Percentiles rank a stretch among this genome's conserved stretches.
These are phyloP conservation scores for Calephelis nemesis DNA, from an alignment of 1,140 invertebrate species.

Conservation along the genomic window DNA sequence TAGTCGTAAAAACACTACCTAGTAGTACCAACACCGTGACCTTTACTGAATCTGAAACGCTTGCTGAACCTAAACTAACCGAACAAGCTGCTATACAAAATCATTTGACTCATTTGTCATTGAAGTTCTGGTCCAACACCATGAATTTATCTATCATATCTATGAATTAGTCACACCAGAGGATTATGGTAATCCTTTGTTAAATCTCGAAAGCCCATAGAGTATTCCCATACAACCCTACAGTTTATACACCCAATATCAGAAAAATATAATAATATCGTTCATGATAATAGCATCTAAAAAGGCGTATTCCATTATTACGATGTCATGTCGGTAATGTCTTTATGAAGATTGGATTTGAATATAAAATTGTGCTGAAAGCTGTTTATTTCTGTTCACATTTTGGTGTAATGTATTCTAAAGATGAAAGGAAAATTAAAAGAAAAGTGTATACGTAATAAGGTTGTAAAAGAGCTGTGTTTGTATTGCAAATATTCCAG, in stretches of 20 bases:
- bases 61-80: too few species aligned
- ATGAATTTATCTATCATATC: too few species aligned
- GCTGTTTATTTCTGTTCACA: constrained; percentile 16
- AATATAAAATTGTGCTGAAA: constrained; percentile 19
- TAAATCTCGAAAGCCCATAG: too few species aligned
- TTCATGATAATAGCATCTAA: constrained; percentile 6
- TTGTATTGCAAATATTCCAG: background rate
- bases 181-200: too few species aligned
- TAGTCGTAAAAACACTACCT: too few species aligned
- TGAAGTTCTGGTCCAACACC: too few species aligned
- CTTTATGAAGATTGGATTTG: constrained; percentile 10
- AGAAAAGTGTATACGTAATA: background rate
- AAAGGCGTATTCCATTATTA: constrained; percentile 9
- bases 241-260: background rate
- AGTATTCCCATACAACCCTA: background rate
- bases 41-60: too few species aligned
- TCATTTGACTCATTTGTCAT: too few species aligned
- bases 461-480: background rate
- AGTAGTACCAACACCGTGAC: too few species aligned
- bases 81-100: too few species aligned
- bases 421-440: constrained; percentile 16
- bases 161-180: too few species aligned
- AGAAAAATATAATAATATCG: constrained; percentile 12
- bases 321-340: constrained; percentile 15
- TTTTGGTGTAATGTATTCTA: constrained; percentile 13